Evolutionary conservation across 1,140 invertebrate genomes (phyloP).

Genomic region (Drosophila bifasciata): DNA sequence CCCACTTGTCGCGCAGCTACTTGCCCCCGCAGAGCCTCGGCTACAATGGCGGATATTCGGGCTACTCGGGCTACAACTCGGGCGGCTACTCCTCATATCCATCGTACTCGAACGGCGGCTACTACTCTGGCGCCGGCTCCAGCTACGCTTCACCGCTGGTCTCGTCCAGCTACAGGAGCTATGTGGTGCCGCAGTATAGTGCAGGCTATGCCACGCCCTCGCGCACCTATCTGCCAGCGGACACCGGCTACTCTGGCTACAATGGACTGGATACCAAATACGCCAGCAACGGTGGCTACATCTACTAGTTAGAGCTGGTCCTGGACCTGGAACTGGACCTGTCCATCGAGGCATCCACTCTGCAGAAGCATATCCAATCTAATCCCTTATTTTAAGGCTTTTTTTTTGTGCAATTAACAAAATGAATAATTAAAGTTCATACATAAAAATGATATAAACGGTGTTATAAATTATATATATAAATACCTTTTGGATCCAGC

Average conservation of each 20-base stretch:
- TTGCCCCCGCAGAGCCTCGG: constrained; percentile 55
- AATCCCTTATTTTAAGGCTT: too few species aligned
- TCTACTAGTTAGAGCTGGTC: constrained; percentile 60
- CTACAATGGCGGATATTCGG: constrained; percentile 4
- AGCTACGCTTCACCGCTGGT: constrained; percentile 29
- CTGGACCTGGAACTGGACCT: too few species aligned
- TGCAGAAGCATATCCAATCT: too few species aligned
- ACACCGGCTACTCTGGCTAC: constrained; percentile 45
- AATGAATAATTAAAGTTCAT: too few species aligned
- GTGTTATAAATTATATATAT: too few species aligned
- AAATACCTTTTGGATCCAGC: too few species aligned
- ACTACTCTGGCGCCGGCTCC: constrained; percentile 32
- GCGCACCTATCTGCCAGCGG: constrained; percentile 48
- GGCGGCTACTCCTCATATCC: constrained; percentile 50
- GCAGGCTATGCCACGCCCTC: constrained; percentile 53
- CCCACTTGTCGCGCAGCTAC: constrained; percentile 64
- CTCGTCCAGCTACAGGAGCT: constrained; percentile 52
- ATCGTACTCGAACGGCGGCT: constrained; percentile 46
- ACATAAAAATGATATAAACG: too few species aligned
- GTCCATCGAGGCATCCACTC: too few species aligned
- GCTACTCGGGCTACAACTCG: constrained; percentile 32
- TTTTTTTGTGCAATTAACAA: too few species aligned
- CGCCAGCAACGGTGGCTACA: constrained; percentile 70
- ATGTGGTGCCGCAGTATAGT: constrained; percentile 58
- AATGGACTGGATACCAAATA: constrained; percentile 71